Percentiles rank a stretch among this genome's conserved stretches.
Conservation (phyloP, 2,113 vertebrate genomes). For the Uria lomvia region DNA sequence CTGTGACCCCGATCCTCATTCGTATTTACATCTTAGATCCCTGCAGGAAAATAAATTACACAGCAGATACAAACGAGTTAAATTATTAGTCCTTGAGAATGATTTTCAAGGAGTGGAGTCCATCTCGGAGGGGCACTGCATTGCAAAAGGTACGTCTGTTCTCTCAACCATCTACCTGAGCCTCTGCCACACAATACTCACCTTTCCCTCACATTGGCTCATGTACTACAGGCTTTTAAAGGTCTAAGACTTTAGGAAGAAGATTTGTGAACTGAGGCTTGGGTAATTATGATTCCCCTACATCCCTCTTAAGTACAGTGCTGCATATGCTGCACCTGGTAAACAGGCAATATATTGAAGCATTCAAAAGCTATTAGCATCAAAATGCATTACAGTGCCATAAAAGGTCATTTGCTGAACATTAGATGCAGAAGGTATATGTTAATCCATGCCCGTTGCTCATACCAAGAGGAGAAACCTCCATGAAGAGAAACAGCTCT, state of each 20-base stretch:
- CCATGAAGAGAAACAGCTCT: neutral
- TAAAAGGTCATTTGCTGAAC: neutral
- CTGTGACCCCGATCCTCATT: neutral
- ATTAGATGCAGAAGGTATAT: neutral
- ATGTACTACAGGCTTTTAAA: neutral
- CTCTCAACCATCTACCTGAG: neutral
- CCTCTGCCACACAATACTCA: neutral
- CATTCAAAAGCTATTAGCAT: neutral
- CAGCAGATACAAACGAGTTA: neutral
- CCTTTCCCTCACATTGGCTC: neutral
- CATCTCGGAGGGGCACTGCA: neutral
- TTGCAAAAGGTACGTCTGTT: neutral
- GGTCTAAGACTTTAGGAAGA: neutral
- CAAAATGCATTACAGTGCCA: neutral
- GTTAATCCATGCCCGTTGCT: neutral
- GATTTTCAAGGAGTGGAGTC: neutral
- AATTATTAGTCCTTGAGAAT: neutral
- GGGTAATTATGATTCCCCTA: neutral
- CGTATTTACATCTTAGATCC: neutral
- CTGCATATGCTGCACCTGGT: neutral
- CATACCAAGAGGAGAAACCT: neutral
- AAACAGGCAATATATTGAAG: neutral
- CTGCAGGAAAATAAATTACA: neutral
- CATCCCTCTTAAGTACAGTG: neutral
- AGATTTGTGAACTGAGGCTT: neutral